These are phyloP conservation scores for Leptothorax acervorum DNA, from an alignment of 2,888 invertebrate species.

Conservation along the genomic window DNA sequence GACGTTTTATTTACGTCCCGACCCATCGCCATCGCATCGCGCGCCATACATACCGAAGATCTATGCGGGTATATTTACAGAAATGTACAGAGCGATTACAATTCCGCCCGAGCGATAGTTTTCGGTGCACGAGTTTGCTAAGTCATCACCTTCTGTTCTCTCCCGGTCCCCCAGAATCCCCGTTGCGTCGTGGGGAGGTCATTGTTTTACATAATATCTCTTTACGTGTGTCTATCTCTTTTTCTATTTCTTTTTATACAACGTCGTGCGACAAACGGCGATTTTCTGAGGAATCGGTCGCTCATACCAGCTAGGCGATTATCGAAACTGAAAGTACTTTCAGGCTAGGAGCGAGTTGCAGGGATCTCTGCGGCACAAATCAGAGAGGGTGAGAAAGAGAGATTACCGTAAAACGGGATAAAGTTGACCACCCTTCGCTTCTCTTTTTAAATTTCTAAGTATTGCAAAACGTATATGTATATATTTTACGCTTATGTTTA, in stretches of 20 bases:
- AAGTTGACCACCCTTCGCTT: not conserved
- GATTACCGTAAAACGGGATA: not conserved
- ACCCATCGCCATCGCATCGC: not conserved
- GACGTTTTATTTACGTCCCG: conserved; percentile 5
- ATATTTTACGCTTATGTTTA: not conserved
- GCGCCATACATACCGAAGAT: not conserved
- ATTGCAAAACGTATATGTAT: not conserved
- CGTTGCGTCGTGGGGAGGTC: not conserved
- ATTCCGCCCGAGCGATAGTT: conserved; percentile 54
- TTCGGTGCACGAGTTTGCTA: not conserved
- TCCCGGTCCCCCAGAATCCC: not conserved
- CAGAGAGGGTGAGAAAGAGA: conserved; percentile 5
- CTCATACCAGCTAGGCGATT: not conserved
- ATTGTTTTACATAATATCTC: not conserved
- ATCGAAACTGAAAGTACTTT: conserved; percentile 50
- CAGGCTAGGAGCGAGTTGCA: not conserved
- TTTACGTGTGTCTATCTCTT: not conserved
- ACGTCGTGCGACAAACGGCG: not conserved
- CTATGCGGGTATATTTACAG: conserved; percentile 74
- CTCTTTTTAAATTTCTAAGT: not conserved
- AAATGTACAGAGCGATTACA: conserved; percentile 76
- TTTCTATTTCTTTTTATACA: not conserved
- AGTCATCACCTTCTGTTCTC: not conserved
- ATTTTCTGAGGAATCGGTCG: conserved; percentile 4
- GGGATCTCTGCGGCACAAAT: not conserved